Evolutionary conservation across 2,888 invertebrate species (phyloP), one percentile per base, ranked within the genome.

Genomic region (Rhagium mordax): DNA sequence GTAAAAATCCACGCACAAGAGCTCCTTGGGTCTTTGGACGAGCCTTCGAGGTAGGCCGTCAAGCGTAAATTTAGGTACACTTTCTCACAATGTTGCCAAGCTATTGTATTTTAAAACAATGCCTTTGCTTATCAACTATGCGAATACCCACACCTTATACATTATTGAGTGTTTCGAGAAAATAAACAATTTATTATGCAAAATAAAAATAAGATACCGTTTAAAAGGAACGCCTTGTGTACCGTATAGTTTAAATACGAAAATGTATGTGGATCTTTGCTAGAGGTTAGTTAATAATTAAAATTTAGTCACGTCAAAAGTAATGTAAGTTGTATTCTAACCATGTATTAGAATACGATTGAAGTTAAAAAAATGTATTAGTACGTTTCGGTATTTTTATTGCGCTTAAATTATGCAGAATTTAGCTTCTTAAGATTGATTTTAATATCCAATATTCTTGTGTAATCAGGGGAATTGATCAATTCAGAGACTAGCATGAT

Each of bases 21-120:
- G 55, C 20, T 18, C 16, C 20, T 49, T 15, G 48, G n/a, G 33
- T 53, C 24, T 47, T 59, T 65, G 69, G 66, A 62, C 61, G 67
- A 57, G 71, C 69, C 82, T 82, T 82, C 80, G 75, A 77, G 76
- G 71, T 74, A 78, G 66, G 74, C 80, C 80, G 70, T 82, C 81
- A 83, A 82, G 78, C 83, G 82, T 84, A 78, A 84, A 84, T 82
- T 82, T 79, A 81, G 80, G 80, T 81, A 82, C 75, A 82, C 81
- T 83, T 83, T 84, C 83, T 82, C 82, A 81, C 83, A 81, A 64
- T 74, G 81, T 82, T 84, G 82, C 83, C 82, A 79, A 57, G 72
- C 78, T 70, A 81, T 83, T 81, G 81, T 82, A 71, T 81, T 76
- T n/a, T 61, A 76, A 77, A 81, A 82, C 82, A 82, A 81, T 82